Evolutionary conservation across 2,113 vertebrate genomes (phyloP), one percentile per base, ranked within the genome.

Genomic region (Boleophthalmus pectinirostris): DNA sequence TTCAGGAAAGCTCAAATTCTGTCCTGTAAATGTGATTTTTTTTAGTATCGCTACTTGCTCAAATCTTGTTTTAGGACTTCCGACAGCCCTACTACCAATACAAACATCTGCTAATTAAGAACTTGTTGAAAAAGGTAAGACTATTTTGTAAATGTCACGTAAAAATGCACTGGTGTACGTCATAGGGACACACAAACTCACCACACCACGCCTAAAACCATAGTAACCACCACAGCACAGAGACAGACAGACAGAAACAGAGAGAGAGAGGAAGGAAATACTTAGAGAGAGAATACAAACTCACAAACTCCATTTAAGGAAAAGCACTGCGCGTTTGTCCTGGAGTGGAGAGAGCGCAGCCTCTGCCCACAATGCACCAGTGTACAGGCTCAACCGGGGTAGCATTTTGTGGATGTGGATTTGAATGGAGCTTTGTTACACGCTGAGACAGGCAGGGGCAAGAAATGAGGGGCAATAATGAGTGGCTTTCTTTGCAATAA

Each of bases 181-280:
- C 20, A 71, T 72, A 69, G 76, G 68, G 56, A 33, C 51, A n/a
- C 10, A 56, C 43, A 33, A 57, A 73, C 74, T 53, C 33, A 66
- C 85, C 67, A 77, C 33, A 66, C 85, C 67, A 77, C 67, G 77
- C 87, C 87, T 74, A 73, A 47, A 84, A 77, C 70, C 70, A 3
- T 67, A 69, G 47, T 43, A 51, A 72, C 45, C 75, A 61, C 74
- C 53, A 46, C 80, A 77, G 63, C 15, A 80, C 77, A 80, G 53
- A 81, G 85, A 88, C 46, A 70, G 85, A 72, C 73, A 83, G 82
- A 88, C 91, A 14, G 63, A 80, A 77, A 78, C 21, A 79, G 84
- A 88, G 51, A 71, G 85, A 73, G 75, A 82, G 81, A 89, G 92
- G 90, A 92, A 92, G 92, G 90, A 92, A 93, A 89, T 83, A 84